Conservation (phyloP, 2,888 invertebrate genomes). For the Ceratothoa steindachneri region DNA sequence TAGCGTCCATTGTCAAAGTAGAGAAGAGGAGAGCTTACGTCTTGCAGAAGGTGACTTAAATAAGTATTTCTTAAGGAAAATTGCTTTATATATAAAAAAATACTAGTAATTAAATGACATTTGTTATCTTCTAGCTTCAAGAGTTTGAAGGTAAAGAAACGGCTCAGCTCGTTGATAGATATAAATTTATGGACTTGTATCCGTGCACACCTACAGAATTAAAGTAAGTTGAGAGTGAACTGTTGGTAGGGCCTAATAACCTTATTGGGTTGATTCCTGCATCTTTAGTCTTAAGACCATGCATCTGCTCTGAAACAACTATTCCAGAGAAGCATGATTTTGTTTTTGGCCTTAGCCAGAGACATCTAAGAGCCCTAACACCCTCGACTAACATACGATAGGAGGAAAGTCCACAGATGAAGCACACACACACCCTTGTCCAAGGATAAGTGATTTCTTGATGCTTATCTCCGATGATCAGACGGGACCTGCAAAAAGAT, state of each 20-base stretch:
- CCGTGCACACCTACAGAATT: slow-evolving; percentile 83
- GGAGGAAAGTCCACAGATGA: too few relatives aligned
- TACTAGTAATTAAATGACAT: not conserved
- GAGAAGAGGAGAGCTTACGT: slow-evolving; percentile 87
- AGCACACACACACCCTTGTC: too few relatives aligned
- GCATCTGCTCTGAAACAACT: not conserved
- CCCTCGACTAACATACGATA: too few relatives aligned
- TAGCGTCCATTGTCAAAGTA: slow-evolving; percentile 95
- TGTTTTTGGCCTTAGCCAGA: too few relatives aligned
- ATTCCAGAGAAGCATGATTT: too few relatives aligned
- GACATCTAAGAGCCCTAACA: too few relatives aligned
- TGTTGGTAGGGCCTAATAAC: not conserved
- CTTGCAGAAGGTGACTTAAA: slow-evolving; percentile 69
- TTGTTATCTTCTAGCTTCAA: slow-evolving; percentile 53
- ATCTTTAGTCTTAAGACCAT: not conserved
- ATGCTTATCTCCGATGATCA: too few relatives aligned
- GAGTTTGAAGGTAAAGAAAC: slow-evolving; percentile 97
- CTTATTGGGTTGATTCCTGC: slow-evolving; percentile 8
- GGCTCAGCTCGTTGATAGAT: slow-evolving; percentile 90
- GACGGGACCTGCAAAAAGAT: too few relatives aligned
- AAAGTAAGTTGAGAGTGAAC: slow-evolving; percentile 31
- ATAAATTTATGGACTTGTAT: slow-evolving; percentile 89
- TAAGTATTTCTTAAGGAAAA: not conserved
- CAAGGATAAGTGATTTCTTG: too few relatives aligned
- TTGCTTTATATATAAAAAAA: not conserved